phyloP scores from a whole-genome alignment of 2,888 invertebrate genomes.

The Tyria jacobaeae region DNA sequence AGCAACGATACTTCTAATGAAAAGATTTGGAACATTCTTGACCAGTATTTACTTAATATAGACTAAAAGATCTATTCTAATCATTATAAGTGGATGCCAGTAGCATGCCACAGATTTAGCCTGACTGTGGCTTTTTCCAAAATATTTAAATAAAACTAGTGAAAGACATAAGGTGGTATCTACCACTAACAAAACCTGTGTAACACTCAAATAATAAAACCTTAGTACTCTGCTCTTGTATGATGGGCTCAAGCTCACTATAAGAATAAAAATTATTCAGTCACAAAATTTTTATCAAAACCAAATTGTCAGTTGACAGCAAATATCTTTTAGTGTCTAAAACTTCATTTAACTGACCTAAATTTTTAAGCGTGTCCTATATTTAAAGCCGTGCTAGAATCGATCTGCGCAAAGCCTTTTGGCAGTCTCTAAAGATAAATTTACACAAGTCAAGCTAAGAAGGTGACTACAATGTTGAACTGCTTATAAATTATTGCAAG shows the following conservation, averaged over 20 bases:
- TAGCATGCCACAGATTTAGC: too few relatives aligned
- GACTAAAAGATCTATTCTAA: too few relatives aligned
- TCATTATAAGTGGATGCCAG: too few relatives aligned
- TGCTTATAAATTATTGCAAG: neutral
- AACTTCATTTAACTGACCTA: constrained; percentile 2
- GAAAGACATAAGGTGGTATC: too few relatives aligned
- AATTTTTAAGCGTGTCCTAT: constrained; percentile 19
- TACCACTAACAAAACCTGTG: neutral
- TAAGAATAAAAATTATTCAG: neutral
- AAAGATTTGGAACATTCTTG: too few relatives aligned
- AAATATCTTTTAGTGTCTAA: neutral
- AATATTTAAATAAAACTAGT: too few relatives aligned
- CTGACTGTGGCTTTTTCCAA: too few relatives aligned
- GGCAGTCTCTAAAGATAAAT: constrained; percentile 13
- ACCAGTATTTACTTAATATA: too few relatives aligned
- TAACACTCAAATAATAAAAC: too few relatives aligned
- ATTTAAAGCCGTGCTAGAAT: constrained; percentile 20
- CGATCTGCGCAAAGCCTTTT: constrained; percentile 26
- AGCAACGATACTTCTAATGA: neutral
- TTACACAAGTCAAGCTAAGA: constrained; percentile 11
- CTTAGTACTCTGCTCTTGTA: neutral
- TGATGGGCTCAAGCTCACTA: neutral
- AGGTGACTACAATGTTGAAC: neutral
- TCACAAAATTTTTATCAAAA: neutral
- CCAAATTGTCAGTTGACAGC: neutral